Evolutionary conservation across 1,140 invertebrate species (phyloP), one percentile per base, ranked within the genome.

Genomic region (Zaprionus davidi): DNA sequence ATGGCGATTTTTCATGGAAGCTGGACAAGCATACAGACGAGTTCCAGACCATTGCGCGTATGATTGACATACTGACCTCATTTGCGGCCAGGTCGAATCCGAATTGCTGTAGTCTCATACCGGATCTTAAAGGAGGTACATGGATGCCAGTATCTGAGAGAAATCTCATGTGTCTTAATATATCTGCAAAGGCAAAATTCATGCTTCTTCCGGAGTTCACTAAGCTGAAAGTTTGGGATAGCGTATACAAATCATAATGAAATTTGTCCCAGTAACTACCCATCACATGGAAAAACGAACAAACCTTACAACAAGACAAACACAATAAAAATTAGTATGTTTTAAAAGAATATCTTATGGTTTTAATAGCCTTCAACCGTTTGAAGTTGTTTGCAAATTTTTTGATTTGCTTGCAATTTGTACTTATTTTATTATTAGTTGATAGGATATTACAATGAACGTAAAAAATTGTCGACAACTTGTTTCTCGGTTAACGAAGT

Each of bases 1-100:
- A 93, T 64, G 94, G 92, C 15, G 79, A 79, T 51, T 84, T 94
- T 26, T 93, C 93, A 38, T 82, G 84, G 46, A 93, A 93, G 71
- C 69, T 92, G 81, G 87, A 93, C 65, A 81, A 76, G 6, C 82
- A 87, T 38, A 81, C 91, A 0, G 74, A 71, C 3, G 92, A 91
- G 38, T 93, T 91, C 41, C 72, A 74, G 56, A 84, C 93, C 26
- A 94, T 94, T 41, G 83, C 93, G 58, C 82, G 92, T 34, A 94
- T 94, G 91, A 92, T 93, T 15, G 93, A 92, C 79, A 91, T 94
- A 69, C 68, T 93, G 70, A 92, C 90, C 0, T 81, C 85, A 20
- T 94, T 94, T 58, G 93, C 93, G 1, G 69, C 68, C 26, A 92
- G 82, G 2, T 93, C 93, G 15, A 70, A 91, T 81, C 92, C 92